Evolutionary conservation across 1,140 invertebrate species (phyloP).

Genomic region (Drosophila teissieri): DNA sequence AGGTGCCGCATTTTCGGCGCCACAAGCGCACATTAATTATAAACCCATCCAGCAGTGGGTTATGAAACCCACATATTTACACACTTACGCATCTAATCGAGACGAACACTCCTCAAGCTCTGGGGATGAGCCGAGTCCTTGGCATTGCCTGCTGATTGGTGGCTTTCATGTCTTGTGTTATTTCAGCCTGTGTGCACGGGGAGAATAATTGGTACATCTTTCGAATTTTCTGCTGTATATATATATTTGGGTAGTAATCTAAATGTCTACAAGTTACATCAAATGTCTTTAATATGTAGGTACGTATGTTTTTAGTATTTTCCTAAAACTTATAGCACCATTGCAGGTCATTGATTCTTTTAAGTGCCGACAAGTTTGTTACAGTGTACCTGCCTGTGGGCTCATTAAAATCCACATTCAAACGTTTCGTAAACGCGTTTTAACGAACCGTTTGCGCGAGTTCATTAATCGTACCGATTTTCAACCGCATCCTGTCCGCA

Average conservation of each 20-base stretch:
- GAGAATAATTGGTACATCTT: neutral
- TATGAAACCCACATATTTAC: slow-evolving; percentile 55
- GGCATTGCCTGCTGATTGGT: slow-evolving; percentile 64
- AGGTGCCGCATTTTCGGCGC: slow-evolving; percentile 54
- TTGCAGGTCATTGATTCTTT: too few species aligned
- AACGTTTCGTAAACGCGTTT: slow-evolving; percentile 60
- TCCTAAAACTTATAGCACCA: too few species aligned
- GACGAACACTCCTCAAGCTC: neutral
- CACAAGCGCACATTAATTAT: slow-evolving; percentile 67
- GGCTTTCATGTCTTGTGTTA: slow-evolving; percentile 48
- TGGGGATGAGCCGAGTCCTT: slow-evolving; percentile 23
- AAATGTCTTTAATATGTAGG: too few species aligned
- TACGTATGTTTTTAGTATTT: too few species aligned
- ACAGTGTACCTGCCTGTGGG: slow-evolving; percentile 12
- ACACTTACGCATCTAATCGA: slow-evolving; percentile 3
- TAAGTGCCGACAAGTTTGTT: neutral
- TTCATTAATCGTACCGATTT: slow-evolving; percentile 71
- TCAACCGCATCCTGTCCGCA: slow-evolving; percentile 34
- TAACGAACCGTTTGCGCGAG: slow-evolving; percentile 58
- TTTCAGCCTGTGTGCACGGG: slow-evolving; percentile 1
- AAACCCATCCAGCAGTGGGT: slow-evolving; percentile 21
- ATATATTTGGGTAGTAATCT: neutral
- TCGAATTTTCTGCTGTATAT: neutral
- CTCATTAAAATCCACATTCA: slow-evolving; percentile 77
- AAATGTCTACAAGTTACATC: too few species aligned